Percentiles rank a stretch among this genome's conserved stretches.
phyloP scores from a whole-genome alignment of 2,888 invertebrate species.

The Stictocephala bisonia region DNA sequence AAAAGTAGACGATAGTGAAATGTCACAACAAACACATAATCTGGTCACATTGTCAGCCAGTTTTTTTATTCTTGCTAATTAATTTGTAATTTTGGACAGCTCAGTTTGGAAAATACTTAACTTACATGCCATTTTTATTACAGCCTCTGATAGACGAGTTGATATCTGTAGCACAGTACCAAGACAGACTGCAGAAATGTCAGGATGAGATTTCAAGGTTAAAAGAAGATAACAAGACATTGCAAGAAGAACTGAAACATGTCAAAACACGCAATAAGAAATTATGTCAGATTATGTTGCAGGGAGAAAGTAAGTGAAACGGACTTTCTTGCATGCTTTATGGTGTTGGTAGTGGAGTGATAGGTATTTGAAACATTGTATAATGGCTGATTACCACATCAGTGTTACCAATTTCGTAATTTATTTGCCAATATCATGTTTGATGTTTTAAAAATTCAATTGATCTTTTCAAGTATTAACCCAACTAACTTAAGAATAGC shows the following conservation, averaged over 20 bases:
- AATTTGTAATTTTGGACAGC: background rate
- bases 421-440: too few species aligned
- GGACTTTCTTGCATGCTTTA: too few species aligned
- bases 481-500: too few species aligned
- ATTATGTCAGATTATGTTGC: conserved; percentile 75
- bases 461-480: too few species aligned
- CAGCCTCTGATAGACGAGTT: conserved; percentile 70
- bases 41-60: too few species aligned
- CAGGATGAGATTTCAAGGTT: conserved; percentile 70
- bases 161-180: conserved; percentile 70
- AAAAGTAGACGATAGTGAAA: too few species aligned
- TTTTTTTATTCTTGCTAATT: background rate
- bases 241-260: conserved; percentile 74
- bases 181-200: conserved; percentile 72
- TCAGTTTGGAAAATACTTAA: background rate
- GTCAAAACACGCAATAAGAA: conserved; percentile 79
- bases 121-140: conserved; percentile 25
- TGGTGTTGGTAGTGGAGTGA: too few species aligned
- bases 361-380: too few species aligned
- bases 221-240: conserved; percentile 66
- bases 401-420: too few species aligned
- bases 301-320: conserved; percentile 81
- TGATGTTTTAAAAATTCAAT: too few species aligned
- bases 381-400: too few species aligned
- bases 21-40: too few species aligned